phyloP scores from a whole-genome alignment of 2,888 invertebrate genomes.

The Aphodius sticticus region DNA sequence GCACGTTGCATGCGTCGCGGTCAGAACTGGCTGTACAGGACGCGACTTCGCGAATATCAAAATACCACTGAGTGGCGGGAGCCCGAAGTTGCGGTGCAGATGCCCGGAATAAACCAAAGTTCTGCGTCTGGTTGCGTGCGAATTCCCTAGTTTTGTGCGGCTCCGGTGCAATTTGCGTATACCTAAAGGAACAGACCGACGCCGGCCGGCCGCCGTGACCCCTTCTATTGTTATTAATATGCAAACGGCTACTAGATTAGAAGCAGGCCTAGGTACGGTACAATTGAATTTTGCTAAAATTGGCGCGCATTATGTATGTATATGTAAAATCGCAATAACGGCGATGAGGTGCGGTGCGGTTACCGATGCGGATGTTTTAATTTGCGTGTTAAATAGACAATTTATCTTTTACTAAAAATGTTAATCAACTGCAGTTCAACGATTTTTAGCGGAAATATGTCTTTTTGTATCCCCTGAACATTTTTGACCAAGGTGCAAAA shows the following conservation, averaged over 20 bases:
- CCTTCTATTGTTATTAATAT: neutral
- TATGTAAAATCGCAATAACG: too few relatives aligned
- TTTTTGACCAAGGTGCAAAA: too few relatives aligned
- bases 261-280: neutral
- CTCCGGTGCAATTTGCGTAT: neutral
- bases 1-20: neutral
- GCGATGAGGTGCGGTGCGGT: neutral
- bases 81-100: neutral
- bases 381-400: neutral
- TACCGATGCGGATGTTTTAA: neutral
- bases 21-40: neutral
- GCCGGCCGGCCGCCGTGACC: neutral
- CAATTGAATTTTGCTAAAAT: neutral
- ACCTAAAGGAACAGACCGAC: neutral
- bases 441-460: too few relatives aligned
- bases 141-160: neutral
- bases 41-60: conserved; percentile 4
- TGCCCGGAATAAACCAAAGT: conserved; percentile 4
- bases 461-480: too few relatives aligned
- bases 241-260: neutral
- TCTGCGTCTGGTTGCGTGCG: neutral
- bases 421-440: neutral
- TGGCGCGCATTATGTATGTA: neutral
- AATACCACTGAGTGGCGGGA: neutral
- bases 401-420: neutral